Conservation (phyloP, 2,113 vertebrate genomes). For the Dipodomys stephensi region DNA sequence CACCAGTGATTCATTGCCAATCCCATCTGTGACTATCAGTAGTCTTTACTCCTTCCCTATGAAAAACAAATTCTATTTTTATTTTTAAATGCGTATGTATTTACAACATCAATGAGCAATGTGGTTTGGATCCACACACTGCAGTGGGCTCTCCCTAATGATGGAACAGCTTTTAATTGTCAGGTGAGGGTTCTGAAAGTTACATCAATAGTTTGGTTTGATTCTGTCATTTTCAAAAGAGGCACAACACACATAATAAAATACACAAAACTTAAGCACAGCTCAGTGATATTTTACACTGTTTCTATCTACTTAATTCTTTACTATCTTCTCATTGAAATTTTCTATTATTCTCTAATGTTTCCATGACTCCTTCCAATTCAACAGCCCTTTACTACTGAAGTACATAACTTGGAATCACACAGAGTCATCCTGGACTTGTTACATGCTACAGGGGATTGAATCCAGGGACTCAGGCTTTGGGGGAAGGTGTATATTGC, state of each 20-base stretch:
- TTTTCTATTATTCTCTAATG: background rate
- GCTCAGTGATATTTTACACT: background rate
- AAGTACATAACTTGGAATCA: background rate
- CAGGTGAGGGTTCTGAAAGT: background rate
- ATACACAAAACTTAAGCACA: background rate
- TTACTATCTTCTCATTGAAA: background rate
- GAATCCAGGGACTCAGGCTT: background rate
- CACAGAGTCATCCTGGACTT: too few relatives aligned
- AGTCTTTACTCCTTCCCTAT: background rate
- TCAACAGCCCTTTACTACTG: background rate
- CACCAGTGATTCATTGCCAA: background rate
- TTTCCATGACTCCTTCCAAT: background rate
- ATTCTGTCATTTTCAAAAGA: background rate
- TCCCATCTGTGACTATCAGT: background rate
- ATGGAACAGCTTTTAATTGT: background rate
- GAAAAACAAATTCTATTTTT: background rate
- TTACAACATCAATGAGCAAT: background rate
- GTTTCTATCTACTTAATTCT: background rate
- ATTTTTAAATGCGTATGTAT: background rate
- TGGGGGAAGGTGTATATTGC: too few relatives aligned
- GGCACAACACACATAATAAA: background rate
- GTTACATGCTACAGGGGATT: background rate
- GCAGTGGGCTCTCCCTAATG: background rate
- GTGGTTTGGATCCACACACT: background rate
- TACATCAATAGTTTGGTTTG: background rate